Evolutionary conservation across 2,797 vertebrate genomes (phyloP), one percentile per base, ranked within the genome.

Genomic region (Chaetodon trifasciatus): DNA sequence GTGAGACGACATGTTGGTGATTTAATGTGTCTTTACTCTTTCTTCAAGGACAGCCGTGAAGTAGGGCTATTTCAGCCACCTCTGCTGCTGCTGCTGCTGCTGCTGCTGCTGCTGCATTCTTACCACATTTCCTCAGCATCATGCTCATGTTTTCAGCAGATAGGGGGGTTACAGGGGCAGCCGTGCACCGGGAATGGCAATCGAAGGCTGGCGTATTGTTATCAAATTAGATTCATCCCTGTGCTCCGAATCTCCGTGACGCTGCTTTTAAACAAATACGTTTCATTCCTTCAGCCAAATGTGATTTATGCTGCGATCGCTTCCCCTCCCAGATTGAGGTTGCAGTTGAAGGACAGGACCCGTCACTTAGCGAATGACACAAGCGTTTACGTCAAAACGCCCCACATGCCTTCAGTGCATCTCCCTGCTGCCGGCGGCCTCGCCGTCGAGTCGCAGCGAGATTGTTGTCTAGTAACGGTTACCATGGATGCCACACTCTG

Each of bases 401-500:
- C 21, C 53, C 73, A 2, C 63, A 1, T 70, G 73, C 60, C 72
- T 77, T 39, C 71, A 12, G 63, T 52, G 74, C 77, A 42, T 73
- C 74, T 72, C 63, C 35, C n/a, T 13, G 52, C 81, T 7, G 28
- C 62, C 46, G 10, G 60, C 40, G 75, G 78, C 62, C 74, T 66
- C 8, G 49, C 44, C 40, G 52, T 3, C 50, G 74, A 63, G 76
- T 76, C 81, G 60, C 73, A 40, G 76, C 47, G 1, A 82, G 85
- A 84, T 86, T 81, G 93, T 92, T 90, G 91, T 94, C 93, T 90
- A 47, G 92, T 89, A 90, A 92, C 90, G 10, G 92, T 94, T 94
- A 55, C 93, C 89, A 94, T 94, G 93, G 93, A 89, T 85, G 87
- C 90, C 67, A 71, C 84, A 68, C 86, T 85, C 87, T 84, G 87